Percentiles rank a stretch among this genome's conserved stretches.
These are phyloP conservation scores for Congeria kusceri DNA, from an alignment of 2,888 invertebrate genomes.

Conservation along the genomic window DNA sequence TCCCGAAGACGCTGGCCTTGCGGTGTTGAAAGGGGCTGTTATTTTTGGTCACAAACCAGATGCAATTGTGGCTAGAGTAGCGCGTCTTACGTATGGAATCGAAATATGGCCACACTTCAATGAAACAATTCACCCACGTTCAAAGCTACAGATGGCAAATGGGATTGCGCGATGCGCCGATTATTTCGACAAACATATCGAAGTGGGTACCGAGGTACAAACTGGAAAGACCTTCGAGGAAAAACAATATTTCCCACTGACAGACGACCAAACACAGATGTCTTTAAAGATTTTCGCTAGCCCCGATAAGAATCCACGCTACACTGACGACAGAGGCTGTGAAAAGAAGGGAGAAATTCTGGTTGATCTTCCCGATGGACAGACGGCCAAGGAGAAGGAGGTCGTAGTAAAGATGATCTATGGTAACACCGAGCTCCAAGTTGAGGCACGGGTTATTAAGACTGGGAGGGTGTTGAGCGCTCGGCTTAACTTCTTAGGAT, in stretches of 20 bases:
- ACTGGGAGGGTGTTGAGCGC: slow-evolving; percentile 43
- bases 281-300: slow-evolving; percentile 27
- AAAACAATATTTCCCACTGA: slow-evolving; percentile 33
- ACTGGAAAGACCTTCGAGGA: slow-evolving; percentile 30
- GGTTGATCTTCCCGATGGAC: slow-evolving; percentile 34
- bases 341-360: slow-evolving; percentile 23
- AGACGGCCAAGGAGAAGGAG: slow-evolving; percentile 18
- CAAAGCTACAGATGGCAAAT: slow-evolving; percentile 20
- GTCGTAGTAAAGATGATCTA: slow-evolving; percentile 45
- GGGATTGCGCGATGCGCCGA: slow-evolving; percentile 24
- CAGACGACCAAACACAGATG: not conserved
- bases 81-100: slow-evolving; percentile 46
- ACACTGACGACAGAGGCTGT: slow-evolving; percentile 42
- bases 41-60: slow-evolving; percentile 57
- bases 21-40: slow-evolving; percentile 58
- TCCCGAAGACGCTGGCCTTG: slow-evolving; percentile 53
- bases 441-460: slow-evolving; percentile 39
- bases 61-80: slow-evolving; percentile 39
- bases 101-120: slow-evolving; percentile 4
- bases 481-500: slow-evolving; percentile 40
- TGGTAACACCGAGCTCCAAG: slow-evolving; percentile 43
- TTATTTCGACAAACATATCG: slow-evolving; percentile 44
- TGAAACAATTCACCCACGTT: slow-evolving; percentile 19
- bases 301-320: slow-evolving; percentile 34
- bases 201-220: slow-evolving; percentile 34